Base-by-base conservation (phyloP, 2,888 invertebrate genomes). In the Phyllotreta striolata region DNA sequence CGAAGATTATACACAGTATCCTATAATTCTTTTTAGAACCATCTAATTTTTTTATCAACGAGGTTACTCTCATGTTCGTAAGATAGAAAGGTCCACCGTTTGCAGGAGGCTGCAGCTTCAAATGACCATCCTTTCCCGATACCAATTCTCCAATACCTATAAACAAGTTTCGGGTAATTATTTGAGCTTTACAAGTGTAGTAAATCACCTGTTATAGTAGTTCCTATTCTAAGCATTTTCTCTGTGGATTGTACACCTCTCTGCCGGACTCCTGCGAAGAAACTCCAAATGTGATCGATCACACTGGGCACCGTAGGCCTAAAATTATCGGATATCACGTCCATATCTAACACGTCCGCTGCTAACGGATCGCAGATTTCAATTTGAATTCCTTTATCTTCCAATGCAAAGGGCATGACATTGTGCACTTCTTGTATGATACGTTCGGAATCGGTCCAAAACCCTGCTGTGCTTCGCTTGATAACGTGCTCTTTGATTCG, bases 221-320 rank as follows among this genome's bases (percentile, higher is more conserved):
- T 89, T 10, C 93, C 94, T 74, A 91, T 91, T 0, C 92, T 84
- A 3, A 96, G 83, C 87, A 96, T 91, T 81, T 91, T 90, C 78
- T 96, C 96, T 52, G 93, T 93, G 5, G 92, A 91, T 80, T 95
- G 94, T 14, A 94, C 83, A 0, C 95, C 95, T 66, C 92, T 87
- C 76, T 92, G 91, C 0, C 91, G 85, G 12, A 93, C 89, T 12
- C 95, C 94, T 71, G 90, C 89, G 76, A 95, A 89, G 79, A 93
- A 92, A 1, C 93, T 93, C 87, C 93, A 91, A 14, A 95, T 85
- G 74, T 91, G 90, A 80, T 93, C 91, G 66, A 91, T 88, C 46
- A 93, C 85, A 6, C 89, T 89, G 1, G 91, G 87, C 0, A 88
- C 86, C 72, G 89, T 89, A 0, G 93, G 91, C 76, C 92, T 90